phyloP scores from a whole-genome alignment of 2,797 vertebrate species.

The Acipenser transmontanus region DNA sequence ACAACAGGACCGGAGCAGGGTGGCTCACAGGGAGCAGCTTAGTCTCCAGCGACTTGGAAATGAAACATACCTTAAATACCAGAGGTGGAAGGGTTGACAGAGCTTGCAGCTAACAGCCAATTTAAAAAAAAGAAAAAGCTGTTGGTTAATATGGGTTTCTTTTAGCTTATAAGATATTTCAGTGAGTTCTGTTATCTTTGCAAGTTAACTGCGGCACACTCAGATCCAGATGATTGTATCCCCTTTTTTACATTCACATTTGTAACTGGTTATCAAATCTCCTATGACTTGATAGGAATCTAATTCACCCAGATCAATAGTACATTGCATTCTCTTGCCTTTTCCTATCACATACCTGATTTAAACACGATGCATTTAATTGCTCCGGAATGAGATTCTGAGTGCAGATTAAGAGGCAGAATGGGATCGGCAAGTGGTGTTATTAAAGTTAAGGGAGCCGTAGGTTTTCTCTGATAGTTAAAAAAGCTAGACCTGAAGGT shows the following conservation, averaged over 20 bases:
- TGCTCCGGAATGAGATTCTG: conserved; percentile 33
- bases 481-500: too few relatives aligned
- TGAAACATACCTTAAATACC: too few relatives aligned
- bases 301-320: conserved; percentile 71
- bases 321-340: conserved; percentile 45
- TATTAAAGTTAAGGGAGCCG: too few relatives aligned
- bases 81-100: too few relatives aligned
- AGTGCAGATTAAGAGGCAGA: conserved; percentile 36
- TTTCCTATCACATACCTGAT: conserved; percentile 26
- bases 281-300: conserved; percentile 46
- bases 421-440: conserved; percentile 8
- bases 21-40: not conserved
- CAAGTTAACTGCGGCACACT: too few relatives aligned
- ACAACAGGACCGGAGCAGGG: not conserved
- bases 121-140: too few relatives aligned
- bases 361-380: conserved; percentile 36
- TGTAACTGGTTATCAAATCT: conserved; percentile 52
- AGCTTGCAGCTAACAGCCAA: too few relatives aligned
- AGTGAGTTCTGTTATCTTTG: too few relatives aligned
- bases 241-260: not conserved
- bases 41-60: not conserved
- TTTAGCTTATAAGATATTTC: too few relatives aligned
- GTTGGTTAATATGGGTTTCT: too few relatives aligned
- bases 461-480: too few relatives aligned
- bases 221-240: too few relatives aligned